Evolutionary conservation across 2,797 vertebrate genomes (phyloP), one percentile per base, ranked within the genome.

Genomic region (Squalus acanthias): DNA sequence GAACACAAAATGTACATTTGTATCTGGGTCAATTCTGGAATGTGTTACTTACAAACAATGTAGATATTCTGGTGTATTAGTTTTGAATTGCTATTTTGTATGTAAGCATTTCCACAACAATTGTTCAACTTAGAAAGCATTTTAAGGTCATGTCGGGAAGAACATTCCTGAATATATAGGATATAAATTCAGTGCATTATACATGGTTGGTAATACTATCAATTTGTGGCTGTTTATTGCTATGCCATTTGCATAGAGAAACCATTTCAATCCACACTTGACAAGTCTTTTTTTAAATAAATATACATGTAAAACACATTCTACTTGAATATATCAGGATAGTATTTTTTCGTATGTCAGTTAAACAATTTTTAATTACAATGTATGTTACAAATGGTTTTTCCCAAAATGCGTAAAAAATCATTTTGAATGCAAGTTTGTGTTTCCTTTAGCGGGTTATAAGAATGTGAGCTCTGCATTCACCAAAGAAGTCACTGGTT

Each of bases 21-120:
- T 33, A 50, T 57, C 5, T 7, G 26, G 26, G 5, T n/a, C 46
- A 60, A 53, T 57, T 95, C 94, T 76, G 72, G 50, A 76, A 57
- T 76, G 70, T 95, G 53, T 72, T 53, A 50, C 46, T 50, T 46
- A 50, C 17, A 95, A 95, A 95, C 9, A 50, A 33, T 74, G 26
- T 24, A 20, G 94, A n/a, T 95, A 29, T 95, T 2, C 13, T 74
- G 15, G 50, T 95, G 69, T 76, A 57, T 76, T 95, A 33, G 57
- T 95, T 95, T 76, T 76, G 69, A 95, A 74, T 76, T 95, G 67
- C 33, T 39, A 9, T n/a, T 95, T 95, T 29, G 46, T 72, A 72
- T 94, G n/a, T 39, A 74, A 70, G 17, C 6, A 57, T 74, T 72
- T 72, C 46, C 26, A 74, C 26, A 67, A 95, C 46, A 53, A 15